phyloP scores from a whole-genome alignment of 2,113 vertebrate genomes.

The Gobius niger region DNA sequence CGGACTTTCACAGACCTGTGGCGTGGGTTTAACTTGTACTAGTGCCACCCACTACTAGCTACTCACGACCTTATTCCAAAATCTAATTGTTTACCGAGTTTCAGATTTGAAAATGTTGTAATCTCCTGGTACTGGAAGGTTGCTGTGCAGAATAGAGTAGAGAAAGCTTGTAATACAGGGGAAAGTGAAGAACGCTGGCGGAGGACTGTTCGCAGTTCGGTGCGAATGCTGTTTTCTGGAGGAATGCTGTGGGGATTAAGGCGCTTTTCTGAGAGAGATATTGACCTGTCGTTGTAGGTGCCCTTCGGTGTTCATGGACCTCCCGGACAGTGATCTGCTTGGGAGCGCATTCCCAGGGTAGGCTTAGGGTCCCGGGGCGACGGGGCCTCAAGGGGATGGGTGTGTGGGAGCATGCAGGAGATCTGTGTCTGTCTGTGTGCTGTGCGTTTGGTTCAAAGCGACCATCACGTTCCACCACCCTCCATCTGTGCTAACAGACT shows the following conservation, averaged over 20 bases:
- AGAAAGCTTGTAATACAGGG: too few species aligned
- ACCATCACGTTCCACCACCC: neutral
- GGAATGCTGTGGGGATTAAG: neutral
- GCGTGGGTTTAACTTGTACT: too few species aligned
- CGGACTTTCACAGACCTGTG: too few species aligned
- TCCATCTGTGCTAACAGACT: constrained; percentile 12
- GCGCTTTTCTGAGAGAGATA: constrained; percentile 71
- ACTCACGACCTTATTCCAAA: too few species aligned
- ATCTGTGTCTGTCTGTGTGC: constrained; percentile 54
- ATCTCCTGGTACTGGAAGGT: too few species aligned
- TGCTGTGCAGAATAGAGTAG: too few species aligned
- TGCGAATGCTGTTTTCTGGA: too few species aligned
- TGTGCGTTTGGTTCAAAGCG: constrained; percentile 19
- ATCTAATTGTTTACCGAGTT: too few species aligned
- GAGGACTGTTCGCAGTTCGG: too few species aligned
- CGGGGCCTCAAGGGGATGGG: neutral
- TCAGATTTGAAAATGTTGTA: too few species aligned
- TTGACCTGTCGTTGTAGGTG: constrained; percentile 83
- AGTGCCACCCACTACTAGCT: too few species aligned
- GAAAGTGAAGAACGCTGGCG: too few species aligned
- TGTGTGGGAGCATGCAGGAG: constrained; percentile 61
- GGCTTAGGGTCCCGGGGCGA: constrained; percentile 47
- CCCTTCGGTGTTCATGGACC: constrained; percentile 83
- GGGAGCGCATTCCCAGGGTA: constrained; percentile 81
- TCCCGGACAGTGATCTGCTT: constrained; percentile 83